These are phyloP conservation scores for Drosophila mimetica DNA, from an alignment of 2,888 invertebrate species.

Conservation along the genomic window DNA sequence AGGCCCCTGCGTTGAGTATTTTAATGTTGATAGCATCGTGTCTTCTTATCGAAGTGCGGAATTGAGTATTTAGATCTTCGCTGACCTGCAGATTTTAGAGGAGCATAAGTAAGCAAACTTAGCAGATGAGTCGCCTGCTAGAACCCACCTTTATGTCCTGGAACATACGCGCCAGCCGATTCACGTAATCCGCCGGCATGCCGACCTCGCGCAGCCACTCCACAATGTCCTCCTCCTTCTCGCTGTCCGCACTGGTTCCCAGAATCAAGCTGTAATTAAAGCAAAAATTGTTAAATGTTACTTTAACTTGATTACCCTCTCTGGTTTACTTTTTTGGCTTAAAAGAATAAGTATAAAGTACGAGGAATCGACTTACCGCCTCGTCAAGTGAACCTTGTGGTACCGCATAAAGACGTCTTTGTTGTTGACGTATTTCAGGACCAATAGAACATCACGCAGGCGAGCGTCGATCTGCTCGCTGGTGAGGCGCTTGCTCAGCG, in stretches of 20 bases:
- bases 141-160: constrained; percentile 95
- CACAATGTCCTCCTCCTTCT: constrained; percentile 99
- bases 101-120: not conserved
- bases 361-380: constrained; percentile 86
- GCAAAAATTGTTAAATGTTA: too few relatives aligned
- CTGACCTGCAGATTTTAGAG: constrained; percentile 85
- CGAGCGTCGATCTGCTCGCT: constrained; percentile 98
- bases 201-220: constrained; percentile 99
- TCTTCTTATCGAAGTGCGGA: constrained; percentile 91
- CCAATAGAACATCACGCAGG: constrained; percentile 96
- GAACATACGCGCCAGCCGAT: constrained; percentile 98
- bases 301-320: too few relatives aligned
- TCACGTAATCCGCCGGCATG: constrained; percentile 99
- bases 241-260: constrained; percentile 99
- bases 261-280: constrained; percentile 91
- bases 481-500: constrained; percentile 97
- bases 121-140: too few relatives aligned
- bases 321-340: too few relatives aligned
- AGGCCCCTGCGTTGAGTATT: constrained; percentile 99
- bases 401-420: constrained; percentile 99
- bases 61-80: constrained; percentile 97
- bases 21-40: constrained; percentile 98
- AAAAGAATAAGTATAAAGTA: too few relatives aligned
- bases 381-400: constrained; percentile 98
- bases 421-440: constrained; percentile 99